Evolutionary conservation across 2,113 vertebrate genomes (phyloP).

Genomic region (Siphamia tubifer): DNA sequence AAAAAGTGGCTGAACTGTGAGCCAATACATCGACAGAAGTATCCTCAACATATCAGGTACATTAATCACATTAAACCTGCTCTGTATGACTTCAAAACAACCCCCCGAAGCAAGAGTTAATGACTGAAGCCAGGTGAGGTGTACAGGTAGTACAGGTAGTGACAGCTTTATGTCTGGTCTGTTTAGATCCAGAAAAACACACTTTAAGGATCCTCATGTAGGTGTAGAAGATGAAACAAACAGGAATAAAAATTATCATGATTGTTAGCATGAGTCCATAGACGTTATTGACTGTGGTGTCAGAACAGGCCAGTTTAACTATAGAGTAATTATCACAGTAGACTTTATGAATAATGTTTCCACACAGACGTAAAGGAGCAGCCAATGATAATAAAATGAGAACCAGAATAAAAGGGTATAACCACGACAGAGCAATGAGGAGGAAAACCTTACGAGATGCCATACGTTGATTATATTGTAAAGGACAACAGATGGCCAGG

Average conservation of each 20-base stretch:
- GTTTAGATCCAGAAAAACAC: background rate
- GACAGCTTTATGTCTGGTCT: background rate
- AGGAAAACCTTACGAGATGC: background rate
- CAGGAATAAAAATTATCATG: background rate
- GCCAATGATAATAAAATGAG: constrained; percentile 22
- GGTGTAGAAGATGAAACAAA: constrained; percentile 19
- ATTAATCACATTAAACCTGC: constrained; percentile 39
- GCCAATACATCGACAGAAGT: constrained; percentile 50
- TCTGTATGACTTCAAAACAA: constrained; percentile 52
- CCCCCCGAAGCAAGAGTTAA: constrained; percentile 50
- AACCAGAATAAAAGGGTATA: background rate
- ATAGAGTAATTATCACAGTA: constrained; percentile 62
- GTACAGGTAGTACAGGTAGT: constrained; percentile 62
- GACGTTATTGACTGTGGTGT: constrained; percentile 48
- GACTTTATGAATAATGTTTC: constrained; percentile 48
- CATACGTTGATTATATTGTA: background rate
- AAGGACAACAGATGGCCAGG: constrained; percentile 6
- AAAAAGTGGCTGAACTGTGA: constrained; percentile 38
- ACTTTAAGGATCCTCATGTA: constrained; percentile 17
- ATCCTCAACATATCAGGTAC: constrained; percentile 29
- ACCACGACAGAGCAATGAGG: background rate
- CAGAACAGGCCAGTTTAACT: constrained; percentile 57
- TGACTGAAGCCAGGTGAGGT: constrained; percentile 47
- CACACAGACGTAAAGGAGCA: constrained; percentile 38
- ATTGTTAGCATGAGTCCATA: constrained; percentile 24